Percentiles rank a stretch among this genome's conserved stretches.
phyloP scores from a whole-genome alignment of 2,113 vertebrate species.

The Hiodon tergisus region DNA sequence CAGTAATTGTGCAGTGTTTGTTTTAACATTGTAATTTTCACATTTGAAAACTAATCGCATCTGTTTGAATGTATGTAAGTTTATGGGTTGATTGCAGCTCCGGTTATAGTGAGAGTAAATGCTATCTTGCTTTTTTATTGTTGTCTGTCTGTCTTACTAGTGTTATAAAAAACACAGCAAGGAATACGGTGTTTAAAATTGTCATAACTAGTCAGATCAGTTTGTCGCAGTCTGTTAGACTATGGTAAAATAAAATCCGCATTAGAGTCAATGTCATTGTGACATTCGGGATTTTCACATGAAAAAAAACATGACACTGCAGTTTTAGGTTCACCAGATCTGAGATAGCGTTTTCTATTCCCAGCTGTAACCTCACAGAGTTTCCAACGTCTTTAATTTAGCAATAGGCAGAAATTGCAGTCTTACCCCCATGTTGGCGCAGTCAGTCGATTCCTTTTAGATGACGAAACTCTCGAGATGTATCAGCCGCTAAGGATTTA shows the following conservation, averaged over 20 bases:
- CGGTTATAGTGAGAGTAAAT: no score
- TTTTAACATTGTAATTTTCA: not conserved
- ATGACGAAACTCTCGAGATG: conserved; percentile 64
- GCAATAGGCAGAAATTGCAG: conserved; percentile 40
- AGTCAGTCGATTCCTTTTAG: conserved; percentile 61
- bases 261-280: conserved; percentile 62
- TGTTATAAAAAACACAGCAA: not conserved
- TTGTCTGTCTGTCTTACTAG: not conserved
- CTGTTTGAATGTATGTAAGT: not conserved
- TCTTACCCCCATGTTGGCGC: conserved; percentile 75
- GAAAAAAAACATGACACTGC: conserved; percentile 36
- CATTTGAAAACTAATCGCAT: not conserved
- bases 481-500: conserved; percentile 53
- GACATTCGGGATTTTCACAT: conserved; percentile 31
- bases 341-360: not conserved
- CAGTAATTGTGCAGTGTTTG: not conserved
- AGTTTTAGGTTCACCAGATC: conserved; percentile 1
- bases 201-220: conserved; percentile 13
- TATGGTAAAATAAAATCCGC: conserved; percentile 47
- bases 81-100: not conserved
- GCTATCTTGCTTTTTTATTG: no score
- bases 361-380: not conserved
- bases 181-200: conserved; percentile 4
- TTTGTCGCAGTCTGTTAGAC: conserved; percentile 58
- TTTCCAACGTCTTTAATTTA: conserved; percentile 49